A percentile compares a stretch with the other conserved stretches of the same genome.
Evolutionary conservation across 2,113 vertebrate species (phyloP).

Genomic region (Vicugna pacos): DNA sequence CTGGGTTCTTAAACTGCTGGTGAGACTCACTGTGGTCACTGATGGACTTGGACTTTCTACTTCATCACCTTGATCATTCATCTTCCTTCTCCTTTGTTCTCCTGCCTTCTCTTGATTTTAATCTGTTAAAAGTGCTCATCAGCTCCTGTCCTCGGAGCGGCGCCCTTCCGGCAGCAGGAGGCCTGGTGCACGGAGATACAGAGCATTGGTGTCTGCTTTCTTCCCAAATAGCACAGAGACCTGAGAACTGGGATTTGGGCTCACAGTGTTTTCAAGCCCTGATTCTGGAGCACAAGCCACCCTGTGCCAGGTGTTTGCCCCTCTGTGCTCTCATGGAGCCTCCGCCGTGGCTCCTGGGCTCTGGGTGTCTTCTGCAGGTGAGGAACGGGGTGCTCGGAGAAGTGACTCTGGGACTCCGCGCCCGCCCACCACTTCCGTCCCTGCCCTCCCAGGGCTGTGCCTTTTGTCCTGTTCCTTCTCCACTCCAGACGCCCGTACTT

Average conservation of each 20-base stretch:
- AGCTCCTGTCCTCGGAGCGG: background rate
- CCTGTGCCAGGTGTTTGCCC: rapidly evolving
- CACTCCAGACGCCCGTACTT: background rate
- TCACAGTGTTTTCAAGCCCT: rapidly evolving
- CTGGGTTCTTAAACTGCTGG: background rate
- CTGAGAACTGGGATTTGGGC: background rate
- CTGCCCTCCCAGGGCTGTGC: too few relatives aligned
- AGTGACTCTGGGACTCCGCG: background rate
- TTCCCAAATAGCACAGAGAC: background rate
- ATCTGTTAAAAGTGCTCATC: rapidly evolving
- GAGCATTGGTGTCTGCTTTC: background rate
- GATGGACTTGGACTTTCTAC: background rate
- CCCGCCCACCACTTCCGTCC: background rate
- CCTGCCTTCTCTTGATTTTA: background rate
- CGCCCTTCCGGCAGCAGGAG: too few relatives aligned
- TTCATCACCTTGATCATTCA: too few relatives aligned
- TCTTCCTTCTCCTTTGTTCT: background rate
- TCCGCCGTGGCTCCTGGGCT: background rate
- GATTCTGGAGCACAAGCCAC: background rate
- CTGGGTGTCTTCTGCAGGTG: rapidly evolving
- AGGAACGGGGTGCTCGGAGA: background rate
- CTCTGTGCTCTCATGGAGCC: background rate
- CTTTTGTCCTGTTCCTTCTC: background rate
- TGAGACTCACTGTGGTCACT: background rate
- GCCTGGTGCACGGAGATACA: rapidly evolving